Evolutionary conservation across 2,797 vertebrate genomes (phyloP).

Genomic region (Gadopsis bispinosus): DNA sequence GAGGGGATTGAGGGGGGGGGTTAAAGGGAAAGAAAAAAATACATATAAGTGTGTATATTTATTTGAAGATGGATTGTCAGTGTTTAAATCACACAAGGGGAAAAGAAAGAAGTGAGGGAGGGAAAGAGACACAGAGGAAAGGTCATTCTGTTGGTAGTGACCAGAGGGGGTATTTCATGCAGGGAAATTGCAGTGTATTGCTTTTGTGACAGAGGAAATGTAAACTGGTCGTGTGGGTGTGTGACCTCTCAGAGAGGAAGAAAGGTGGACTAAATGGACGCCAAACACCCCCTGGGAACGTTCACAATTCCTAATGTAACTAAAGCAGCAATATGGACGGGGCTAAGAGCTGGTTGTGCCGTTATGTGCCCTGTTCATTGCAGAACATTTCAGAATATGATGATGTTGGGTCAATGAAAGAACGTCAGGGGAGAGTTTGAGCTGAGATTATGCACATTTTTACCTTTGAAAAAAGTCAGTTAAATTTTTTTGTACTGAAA

Average conservation of each 20-base stretch:
- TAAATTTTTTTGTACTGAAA: background rate
- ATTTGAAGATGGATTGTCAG: conserved; percentile 81
- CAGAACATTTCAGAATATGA: conserved; percentile 48
- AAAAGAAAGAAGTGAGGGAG: conserved; percentile 33
- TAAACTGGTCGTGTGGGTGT: conserved; percentile 84
- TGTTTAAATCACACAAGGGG: conserved; percentile 74
- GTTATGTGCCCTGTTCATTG: conserved; percentile 45
- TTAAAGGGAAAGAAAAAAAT: conserved; percentile 20
- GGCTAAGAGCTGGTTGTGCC: conserved; percentile 58
- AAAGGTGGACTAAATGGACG: conserved; percentile 80
- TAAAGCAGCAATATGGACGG: conserved; percentile 64
- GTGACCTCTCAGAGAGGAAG: conserved; percentile 82
- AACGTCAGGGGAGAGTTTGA: background rate
- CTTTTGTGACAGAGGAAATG: conserved; percentile 86
- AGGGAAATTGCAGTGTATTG: conserved; percentile 85
- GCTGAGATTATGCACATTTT: background rate
- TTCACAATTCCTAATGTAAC: conserved; percentile 74
- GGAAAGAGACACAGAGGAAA: conserved; percentile 71
- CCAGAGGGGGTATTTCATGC: conserved; percentile 85
- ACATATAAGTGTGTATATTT: conserved; percentile 69
- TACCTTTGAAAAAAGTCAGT: background rate
- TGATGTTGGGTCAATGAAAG: conserved; percentile 28
- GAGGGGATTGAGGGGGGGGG: conserved; percentile 57
- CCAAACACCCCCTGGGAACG: conserved; percentile 84
- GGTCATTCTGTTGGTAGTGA: conserved; percentile 85